A percentile compares a stretch with the other conserved stretches of the same genome.
These are phyloP conservation scores for Mola mola DNA, from an alignment of 2,113 vertebrate species.

Conservation along the genomic window DNA sequence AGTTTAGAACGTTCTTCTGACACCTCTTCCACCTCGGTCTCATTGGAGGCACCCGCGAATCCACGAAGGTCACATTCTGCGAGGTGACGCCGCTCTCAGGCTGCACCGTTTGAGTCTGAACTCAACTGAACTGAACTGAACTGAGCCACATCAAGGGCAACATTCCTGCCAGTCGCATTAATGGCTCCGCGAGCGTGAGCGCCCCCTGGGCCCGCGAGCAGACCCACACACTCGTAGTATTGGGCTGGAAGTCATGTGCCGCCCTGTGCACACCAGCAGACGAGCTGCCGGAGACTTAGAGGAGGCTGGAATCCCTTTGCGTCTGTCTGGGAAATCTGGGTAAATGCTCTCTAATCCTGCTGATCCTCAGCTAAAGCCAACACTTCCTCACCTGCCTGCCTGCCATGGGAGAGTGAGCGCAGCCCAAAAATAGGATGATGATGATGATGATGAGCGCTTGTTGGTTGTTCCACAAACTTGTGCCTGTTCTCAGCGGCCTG, in stretches of 20 bases:
- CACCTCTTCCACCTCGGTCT: too few relatives aligned
- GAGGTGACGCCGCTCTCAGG: slow-evolving; percentile 31
- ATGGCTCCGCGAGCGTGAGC: slow-evolving; percentile 36
- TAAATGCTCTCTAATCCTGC: slow-evolving; percentile 79
- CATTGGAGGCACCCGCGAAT: too few relatives aligned
- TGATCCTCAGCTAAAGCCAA: slow-evolving; percentile 76
- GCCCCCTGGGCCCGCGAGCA: slow-evolving; percentile 54
- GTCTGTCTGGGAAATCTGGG: slow-evolving; percentile 75
- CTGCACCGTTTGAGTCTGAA: slow-evolving; percentile 42
- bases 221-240: slow-evolving; percentile 57
- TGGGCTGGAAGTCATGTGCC: slow-evolving; percentile 65
- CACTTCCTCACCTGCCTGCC: slow-evolving; percentile 78
- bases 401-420: slow-evolving; percentile 72
- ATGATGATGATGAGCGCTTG: slow-evolving; percentile 29
- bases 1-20: too few relatives aligned
- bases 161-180: slow-evolving; percentile 48
- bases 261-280: slow-evolving; percentile 52
- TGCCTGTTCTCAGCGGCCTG: neutral
- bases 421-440: slow-evolving; percentile 42
- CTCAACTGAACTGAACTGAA: slow-evolving; percentile 40
- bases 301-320: slow-evolving; percentile 70
- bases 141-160: slow-evolving; percentile 57
- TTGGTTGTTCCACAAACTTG: neutral
- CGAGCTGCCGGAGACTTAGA: slow-evolving; percentile 64
- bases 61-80: neutral